phyloP scores from a whole-genome alignment of 2,797 vertebrate genomes.

The Leptoclinus maculatus region DNA sequence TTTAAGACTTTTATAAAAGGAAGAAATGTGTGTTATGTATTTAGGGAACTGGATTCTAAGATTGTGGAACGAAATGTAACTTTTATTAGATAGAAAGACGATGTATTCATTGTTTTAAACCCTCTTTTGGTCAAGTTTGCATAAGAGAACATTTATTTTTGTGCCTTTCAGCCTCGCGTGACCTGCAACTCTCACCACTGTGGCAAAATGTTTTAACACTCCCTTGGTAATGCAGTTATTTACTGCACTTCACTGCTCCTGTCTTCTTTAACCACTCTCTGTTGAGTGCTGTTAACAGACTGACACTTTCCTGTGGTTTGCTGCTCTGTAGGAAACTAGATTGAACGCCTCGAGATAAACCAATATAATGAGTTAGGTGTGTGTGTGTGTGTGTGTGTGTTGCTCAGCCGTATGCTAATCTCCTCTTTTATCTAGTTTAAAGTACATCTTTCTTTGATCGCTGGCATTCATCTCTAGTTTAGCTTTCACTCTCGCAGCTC shows the following conservation, averaged over 20 bases:
- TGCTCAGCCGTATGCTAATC: constrained; percentile 20
- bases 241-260: constrained; percentile 45
- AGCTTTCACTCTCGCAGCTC: constrained; percentile 18
- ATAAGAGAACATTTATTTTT: neutral
- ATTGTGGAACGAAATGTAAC: neutral
- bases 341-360: constrained; percentile 67
- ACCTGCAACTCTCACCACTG: neutral
- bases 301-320: constrained; percentile 76
- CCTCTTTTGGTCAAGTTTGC: neutral
- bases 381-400: constrained; percentile 14
- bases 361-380: constrained; percentile 63
- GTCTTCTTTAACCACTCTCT: constrained; percentile 61
- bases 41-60: neutral
- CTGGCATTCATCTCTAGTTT: constrained; percentile 43
- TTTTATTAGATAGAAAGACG: neutral
- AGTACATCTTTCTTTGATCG: constrained; percentile 28
- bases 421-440: constrained; percentile 27
- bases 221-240: neutral
- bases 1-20: too few relatives aligned
- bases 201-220: neutral
- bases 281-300: constrained; percentile 69
- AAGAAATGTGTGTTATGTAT: too few relatives aligned
- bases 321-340: constrained; percentile 71
- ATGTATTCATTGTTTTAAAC: neutral
- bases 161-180: neutral